Conservation (phyloP, 2,888 invertebrate species). For the Branchellion lobata region DNA sequence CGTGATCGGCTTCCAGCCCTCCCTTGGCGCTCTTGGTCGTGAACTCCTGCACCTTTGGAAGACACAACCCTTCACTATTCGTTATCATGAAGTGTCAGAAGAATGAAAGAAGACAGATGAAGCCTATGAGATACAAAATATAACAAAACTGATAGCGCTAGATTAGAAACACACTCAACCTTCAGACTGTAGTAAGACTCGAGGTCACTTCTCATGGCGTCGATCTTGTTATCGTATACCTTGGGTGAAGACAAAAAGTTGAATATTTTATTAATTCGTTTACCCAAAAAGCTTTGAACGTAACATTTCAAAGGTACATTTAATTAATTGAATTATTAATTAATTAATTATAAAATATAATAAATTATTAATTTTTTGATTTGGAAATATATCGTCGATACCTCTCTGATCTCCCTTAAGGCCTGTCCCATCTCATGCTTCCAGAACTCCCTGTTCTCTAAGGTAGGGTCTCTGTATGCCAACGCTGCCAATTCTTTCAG, state of each 20-base stretch:
- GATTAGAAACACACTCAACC: conserved; percentile 55
- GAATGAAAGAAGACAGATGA: not conserved
- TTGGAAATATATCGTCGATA: no score
- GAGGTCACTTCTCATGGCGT: conserved; percentile 63
- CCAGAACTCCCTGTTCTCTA: conserved; percentile 66
- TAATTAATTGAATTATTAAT: no score
- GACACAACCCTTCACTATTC: not conserved
- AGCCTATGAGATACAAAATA: not conserved
- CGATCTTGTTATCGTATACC: conserved; percentile 63
- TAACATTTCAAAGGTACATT: no score
- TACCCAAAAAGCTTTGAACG: no score
- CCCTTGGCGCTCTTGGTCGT: conserved; percentile 63
- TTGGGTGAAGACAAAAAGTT: no score
- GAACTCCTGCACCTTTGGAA: conserved; percentile 64
- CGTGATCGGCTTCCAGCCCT: conserved; percentile 63
- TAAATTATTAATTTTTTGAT: no score
- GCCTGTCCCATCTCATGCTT: conserved; percentile 65
- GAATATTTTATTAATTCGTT: no score
- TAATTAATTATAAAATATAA: no score
- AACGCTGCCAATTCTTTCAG: conserved; percentile 65
- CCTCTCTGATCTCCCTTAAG: conserved; percentile 64
- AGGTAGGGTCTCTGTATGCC: conserved; percentile 64
- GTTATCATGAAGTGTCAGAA: not conserved
- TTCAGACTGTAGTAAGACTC: conserved; percentile 66
- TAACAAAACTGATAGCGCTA: not conserved